Evolutionary conservation across 2,797 vertebrate genomes (phyloP).

Genomic region (Microhierax caerulescens): DNA sequence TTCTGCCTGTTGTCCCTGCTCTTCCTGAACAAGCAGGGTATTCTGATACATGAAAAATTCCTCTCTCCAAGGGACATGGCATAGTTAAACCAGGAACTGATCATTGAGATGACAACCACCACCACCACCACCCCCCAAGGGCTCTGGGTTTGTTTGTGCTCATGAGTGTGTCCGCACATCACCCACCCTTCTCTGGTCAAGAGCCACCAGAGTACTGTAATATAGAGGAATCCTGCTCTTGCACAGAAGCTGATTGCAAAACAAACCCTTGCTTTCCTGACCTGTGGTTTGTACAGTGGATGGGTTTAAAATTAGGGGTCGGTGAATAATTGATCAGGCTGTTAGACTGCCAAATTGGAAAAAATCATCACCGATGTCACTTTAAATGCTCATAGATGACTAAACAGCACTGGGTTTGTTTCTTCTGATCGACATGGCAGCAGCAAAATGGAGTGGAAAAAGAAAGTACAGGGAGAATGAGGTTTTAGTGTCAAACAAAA

Average conservation of each 20-base stretch:
- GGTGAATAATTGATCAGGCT: background rate
- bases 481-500: background rate
- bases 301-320: background rate
- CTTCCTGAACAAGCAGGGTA: background rate
- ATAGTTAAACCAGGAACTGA: background rate
- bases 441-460: background rate
- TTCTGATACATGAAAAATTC: background rate
- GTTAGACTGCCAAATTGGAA: background rate
- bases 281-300: background rate
- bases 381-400: background rate
- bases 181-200: background rate
- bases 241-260: background rate
- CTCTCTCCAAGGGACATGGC: background rate
- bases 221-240: background rate
- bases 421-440: background rate
- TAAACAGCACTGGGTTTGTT: background rate
- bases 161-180: background rate
- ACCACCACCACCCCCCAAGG: background rate
- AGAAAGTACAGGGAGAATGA: background rate
- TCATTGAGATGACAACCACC: conserved; percentile 4
- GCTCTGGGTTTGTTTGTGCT: background rate
- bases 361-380: background rate
- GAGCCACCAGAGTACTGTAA: background rate
- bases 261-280: background rate
- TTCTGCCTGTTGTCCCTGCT: background rate